Conservation (phyloP, 2,888 invertebrate species). For the Cosmorhoe ocellata region DNA sequence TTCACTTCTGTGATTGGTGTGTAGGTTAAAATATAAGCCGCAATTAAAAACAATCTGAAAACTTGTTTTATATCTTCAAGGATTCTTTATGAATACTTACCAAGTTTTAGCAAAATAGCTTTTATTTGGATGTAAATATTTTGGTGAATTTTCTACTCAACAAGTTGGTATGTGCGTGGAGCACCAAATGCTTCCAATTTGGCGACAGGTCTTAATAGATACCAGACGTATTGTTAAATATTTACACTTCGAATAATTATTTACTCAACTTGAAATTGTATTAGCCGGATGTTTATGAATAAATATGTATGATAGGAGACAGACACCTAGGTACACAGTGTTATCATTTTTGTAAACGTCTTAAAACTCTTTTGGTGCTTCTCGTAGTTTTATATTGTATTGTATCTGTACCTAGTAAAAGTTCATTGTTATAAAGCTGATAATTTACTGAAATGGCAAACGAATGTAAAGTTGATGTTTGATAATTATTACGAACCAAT, state of each 20-base stretch:
- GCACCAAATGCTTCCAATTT: no score
- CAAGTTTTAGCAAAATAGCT: no score
- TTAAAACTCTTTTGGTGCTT: no score
- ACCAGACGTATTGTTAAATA: conserved; percentile 1
- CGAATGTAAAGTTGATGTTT: conserved; percentile 40
- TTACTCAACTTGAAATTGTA: not conserved
- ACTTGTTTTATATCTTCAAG: no score
- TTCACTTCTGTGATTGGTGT: no score
- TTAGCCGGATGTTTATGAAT: conserved; percentile 14
- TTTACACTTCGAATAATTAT: not conserved
- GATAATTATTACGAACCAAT: conserved; percentile 29
- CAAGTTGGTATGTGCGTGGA: no score
- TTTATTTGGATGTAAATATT: no score
- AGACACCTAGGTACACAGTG: not conserved
- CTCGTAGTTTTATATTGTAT: no score
- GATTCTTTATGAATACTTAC: no score
- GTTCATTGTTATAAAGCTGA: not conserved
- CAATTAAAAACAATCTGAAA: no score
- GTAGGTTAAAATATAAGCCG: no score
- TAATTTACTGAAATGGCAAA: conserved; percentile 25
- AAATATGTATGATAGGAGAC: not conserved
- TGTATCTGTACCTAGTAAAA: not conserved
- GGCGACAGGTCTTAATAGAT: not conserved
- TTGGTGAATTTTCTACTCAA: no score
- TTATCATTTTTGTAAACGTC: not conserved